Conservation (phyloP, 2,113 vertebrate genomes). For the Dolichotis patagonum region DNA sequence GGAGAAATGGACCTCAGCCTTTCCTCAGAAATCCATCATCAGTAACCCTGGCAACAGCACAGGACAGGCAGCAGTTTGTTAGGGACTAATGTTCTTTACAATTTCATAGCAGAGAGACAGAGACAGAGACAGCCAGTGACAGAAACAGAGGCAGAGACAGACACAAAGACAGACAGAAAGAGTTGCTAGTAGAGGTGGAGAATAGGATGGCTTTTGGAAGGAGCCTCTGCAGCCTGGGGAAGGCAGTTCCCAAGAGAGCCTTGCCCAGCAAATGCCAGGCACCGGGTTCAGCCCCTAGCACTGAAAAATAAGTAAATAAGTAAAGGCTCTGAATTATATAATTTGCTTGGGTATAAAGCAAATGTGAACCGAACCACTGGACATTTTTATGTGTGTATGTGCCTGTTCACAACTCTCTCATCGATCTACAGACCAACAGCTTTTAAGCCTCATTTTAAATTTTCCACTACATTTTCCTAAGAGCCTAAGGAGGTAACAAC, state of each 20-base stretch:
- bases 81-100: not conserved
- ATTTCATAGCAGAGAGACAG: not conserved
- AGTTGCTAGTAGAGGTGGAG: too few relatives aligned
- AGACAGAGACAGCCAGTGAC: too few relatives aligned
- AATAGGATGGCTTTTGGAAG: not conserved
- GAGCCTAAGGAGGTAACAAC: not conserved
- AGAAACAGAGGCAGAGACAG: not conserved
- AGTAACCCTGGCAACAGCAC: fast-evolving
- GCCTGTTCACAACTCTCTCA: not conserved
- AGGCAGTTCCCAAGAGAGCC: not conserved
- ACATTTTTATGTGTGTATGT: not conserved
- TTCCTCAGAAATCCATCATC: not conserved
- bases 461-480: not conserved
- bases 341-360: not conserved
- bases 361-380: not conserved
- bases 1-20: not conserved
- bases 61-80: not conserved
- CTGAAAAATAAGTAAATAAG: not conserved
- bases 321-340: not conserved
- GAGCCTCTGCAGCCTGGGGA: not conserved
- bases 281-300: not conserved
- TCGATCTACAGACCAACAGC: not conserved
- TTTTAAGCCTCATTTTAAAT: not conserved
- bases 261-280: not conserved
- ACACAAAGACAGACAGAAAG: not conserved